These are phyloP conservation scores for Amiota minor DNA, from an alignment of 2,888 invertebrate species.

Conservation along the genomic window DNA sequence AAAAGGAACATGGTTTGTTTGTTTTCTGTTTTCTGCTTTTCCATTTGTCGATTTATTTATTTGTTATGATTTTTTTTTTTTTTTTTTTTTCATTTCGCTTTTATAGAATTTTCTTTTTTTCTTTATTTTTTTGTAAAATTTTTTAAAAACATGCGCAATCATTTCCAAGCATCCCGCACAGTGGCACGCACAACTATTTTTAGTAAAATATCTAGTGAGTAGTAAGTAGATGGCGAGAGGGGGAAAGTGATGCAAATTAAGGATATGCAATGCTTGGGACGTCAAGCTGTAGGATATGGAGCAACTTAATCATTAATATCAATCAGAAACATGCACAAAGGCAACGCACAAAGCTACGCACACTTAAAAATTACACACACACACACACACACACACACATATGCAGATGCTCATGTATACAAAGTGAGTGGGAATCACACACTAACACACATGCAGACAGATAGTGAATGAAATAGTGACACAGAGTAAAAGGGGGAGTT, in stretches of 20 bases:
- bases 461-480: background rate
- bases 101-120: no score
- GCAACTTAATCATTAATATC: conserved; percentile 27
- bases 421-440: no score
- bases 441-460: conserved; percentile 3
- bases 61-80: no score
- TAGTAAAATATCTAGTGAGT: no score
- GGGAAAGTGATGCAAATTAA: conserved; percentile 12
- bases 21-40: no score
- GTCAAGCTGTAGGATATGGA: conserved; percentile 30
- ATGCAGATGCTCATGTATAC: no score
- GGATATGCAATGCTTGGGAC: conserved; percentile 31
- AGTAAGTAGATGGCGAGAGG: no score
- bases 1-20: no score
- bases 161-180: background rate
- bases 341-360: background rate
- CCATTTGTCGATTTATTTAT: no score
- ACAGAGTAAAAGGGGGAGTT: background rate
- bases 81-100: no score
- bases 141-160: conserved; percentile 20
- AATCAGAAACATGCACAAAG: conserved; percentile 26
- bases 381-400: background rate
- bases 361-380: no score
- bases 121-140: conserved; percentile 19
- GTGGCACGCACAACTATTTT: background rate